Evolutionary conservation across 1,140 invertebrate species (phyloP), one percentile per base, ranked within the genome.

Genomic region (Scaptomyza hsui): DNA sequence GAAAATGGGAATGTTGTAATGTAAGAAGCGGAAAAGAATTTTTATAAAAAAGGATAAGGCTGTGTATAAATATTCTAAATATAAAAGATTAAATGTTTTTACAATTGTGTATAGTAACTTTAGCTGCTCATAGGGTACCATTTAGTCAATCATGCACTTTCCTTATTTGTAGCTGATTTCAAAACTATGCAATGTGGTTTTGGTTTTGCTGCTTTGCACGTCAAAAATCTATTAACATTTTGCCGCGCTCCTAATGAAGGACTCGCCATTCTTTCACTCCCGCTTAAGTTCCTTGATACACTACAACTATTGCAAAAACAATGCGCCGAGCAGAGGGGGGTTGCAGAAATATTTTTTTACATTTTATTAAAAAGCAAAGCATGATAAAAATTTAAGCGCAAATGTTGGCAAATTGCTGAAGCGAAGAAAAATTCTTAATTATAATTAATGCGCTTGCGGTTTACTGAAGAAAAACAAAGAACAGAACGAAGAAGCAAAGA

Each of bases 161-260:
- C 5, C 26, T 16, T 32, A 52, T 55, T 29, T 35, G 39, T 35
- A 26, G 57, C 12, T 26, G 24, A 10, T 26, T 39, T 13, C 2
- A 3, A 29, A 39, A 26, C 29, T 42, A 56, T 49, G 44, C 45
- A 41, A 16, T 6, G 35, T 29, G 61, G 37, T 45, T 37, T 29
- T 4, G 16, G 9, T 18, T n/a, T n/a, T 37, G 4, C 32, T 48
- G 42, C 35, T 71, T 75, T 63, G 48, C 56, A 49, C 37, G 59
- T 60, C 51, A 55, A 35, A 68, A 83, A 83, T 82, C 78, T 82
- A 82, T 83, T 82, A 82, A 82, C 74, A 82, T 82, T 82, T 67
- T 82, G 67, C 37, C 39, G 47, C 45, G 67, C 63, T 68, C 52
- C 62, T 78, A 83, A 83, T 82, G 79, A 78, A 78, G 68, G 57